These are phyloP conservation scores for Trogon surrucura DNA, from an alignment of 2,113 vertebrate species.

Conservation along the genomic window DNA sequence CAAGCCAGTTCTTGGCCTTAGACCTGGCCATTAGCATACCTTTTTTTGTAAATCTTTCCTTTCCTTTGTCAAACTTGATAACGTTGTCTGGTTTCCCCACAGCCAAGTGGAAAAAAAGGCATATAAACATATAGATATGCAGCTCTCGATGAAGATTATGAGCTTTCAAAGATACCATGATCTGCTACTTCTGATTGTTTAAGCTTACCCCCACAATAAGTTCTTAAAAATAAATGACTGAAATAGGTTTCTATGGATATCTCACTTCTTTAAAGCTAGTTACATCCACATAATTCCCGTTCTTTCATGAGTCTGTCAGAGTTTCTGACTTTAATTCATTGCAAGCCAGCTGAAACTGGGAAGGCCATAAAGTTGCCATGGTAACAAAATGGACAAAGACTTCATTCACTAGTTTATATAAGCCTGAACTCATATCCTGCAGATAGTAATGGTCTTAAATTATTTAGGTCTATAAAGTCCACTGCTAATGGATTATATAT, in stretches of 20 bases:
- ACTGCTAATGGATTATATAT: background rate
- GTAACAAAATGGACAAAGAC: constrained; percentile 37
- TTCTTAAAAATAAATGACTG: background rate
- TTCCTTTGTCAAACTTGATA: background rate
- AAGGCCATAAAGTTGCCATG: constrained; percentile 26
- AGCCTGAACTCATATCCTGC: constrained; percentile 14
- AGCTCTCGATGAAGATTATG: background rate
- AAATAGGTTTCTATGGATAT: background rate
- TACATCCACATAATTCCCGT: background rate
- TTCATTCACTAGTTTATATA: constrained; percentile 32
- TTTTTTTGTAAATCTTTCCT: background rate
- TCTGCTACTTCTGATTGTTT: background rate
- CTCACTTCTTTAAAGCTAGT: background rate
- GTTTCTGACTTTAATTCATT: constrained; percentile 37
- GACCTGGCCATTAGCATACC: background rate
- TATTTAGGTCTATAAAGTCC: constrained; percentile 1
- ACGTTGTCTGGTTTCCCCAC: background rate
- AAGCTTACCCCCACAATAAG: background rate
- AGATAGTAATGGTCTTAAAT: constrained; percentile 19
- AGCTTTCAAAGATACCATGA: background rate
- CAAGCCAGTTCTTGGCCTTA: background rate
- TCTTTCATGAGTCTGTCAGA: background rate
- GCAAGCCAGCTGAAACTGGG: background rate
- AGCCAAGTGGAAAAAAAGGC: background rate
- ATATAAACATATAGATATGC: background rate